These are phyloP conservation scores for Ashinkailepas kermadecensis DNA, from an alignment of 2,888 invertebrate species.

Conservation along the genomic window DNA sequence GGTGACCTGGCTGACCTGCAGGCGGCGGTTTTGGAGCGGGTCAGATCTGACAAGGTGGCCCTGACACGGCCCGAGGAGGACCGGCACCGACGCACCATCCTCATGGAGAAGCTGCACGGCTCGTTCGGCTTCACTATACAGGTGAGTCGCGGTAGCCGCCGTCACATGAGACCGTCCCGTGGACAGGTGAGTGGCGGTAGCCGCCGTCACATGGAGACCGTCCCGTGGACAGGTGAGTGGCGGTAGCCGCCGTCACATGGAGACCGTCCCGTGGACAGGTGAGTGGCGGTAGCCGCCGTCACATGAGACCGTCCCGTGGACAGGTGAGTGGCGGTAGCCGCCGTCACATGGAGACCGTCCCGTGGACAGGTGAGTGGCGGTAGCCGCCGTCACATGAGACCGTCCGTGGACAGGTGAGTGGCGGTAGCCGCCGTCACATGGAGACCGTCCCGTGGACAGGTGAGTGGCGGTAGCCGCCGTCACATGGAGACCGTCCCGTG, in stretches of 20 bases:
- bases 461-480: not conserved
- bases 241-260: no score
- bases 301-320: not conserved
- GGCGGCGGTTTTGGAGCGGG: slow-evolving; percentile 60
- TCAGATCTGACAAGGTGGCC: slow-evolving; percentile 63
- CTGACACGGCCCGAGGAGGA: slow-evolving; percentile 72
- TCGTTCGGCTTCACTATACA: slow-evolving; percentile 91
- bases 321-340: slow-evolving; percentile 38
- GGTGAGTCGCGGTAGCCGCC: slow-evolving; percentile 43
- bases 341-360: not conserved
- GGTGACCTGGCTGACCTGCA: slow-evolving; percentile 35
- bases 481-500: not conserved
- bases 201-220: not conserved
- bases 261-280: not conserved
- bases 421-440: no score
- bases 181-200: no score
- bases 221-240: not conserved
- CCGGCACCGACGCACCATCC: slow-evolving; percentile 76
- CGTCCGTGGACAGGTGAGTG: not conserved
- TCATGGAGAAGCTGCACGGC: slow-evolving; percentile 76
- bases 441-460: not conserved
- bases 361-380: slow-evolving; percentile 49
- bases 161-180: not conserved
- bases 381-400: not conserved
- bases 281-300: no score